These are phyloP conservation scores for Aphelenchoides avenae DNA, from an alignment of 1,140 invertebrate genomes.

Conservation along the genomic window DNA sequence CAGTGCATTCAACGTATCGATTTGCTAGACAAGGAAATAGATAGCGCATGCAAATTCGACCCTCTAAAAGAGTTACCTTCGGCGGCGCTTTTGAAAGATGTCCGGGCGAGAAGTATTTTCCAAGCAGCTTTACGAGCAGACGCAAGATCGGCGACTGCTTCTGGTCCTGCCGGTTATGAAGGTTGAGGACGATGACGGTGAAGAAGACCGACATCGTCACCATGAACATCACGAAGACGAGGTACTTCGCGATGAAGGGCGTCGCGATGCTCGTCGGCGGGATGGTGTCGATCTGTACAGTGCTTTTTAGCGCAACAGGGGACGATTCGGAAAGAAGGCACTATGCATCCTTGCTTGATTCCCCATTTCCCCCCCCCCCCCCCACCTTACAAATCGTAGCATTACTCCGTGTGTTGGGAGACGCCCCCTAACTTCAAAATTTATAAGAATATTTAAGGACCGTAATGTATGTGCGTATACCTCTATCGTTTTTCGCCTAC, in stretches of 20 bases:
- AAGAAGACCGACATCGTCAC: constrained; percentile 96
- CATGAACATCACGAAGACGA: constrained; percentile 97
- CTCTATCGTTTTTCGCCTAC: too few relatives aligned
- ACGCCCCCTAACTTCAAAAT: too few relatives aligned
- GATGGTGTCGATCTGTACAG: constrained; percentile 73
- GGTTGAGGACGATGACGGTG: constrained; percentile 84
- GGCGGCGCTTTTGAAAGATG: not conserved
- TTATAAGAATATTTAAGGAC: too few relatives aligned
- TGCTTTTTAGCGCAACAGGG: too few relatives aligned
- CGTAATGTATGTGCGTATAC: too few relatives aligned
- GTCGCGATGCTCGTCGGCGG: constrained; percentile 90
- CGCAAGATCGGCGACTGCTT: constrained; percentile 66
- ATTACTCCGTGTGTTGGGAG: too few relatives aligned
- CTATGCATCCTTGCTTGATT: too few relatives aligned
- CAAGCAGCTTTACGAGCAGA: not conserved
- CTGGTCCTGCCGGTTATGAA: constrained; percentile 87
- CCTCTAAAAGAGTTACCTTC: not conserved
- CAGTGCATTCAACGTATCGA: constrained; percentile 31
- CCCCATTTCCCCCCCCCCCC: too few relatives aligned
- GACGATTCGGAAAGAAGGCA: too few relatives aligned
- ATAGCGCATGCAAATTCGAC: not conserved
- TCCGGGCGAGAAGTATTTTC: not conserved
- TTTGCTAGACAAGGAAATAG: constrained; percentile 22
- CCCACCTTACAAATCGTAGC: too few relatives aligned
- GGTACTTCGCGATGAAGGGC: constrained; percentile 92